These are phyloP conservation scores for Hystrix brachyura DNA, from an alignment of 2,113 vertebrate species.

Conservation along the genomic window DNA sequence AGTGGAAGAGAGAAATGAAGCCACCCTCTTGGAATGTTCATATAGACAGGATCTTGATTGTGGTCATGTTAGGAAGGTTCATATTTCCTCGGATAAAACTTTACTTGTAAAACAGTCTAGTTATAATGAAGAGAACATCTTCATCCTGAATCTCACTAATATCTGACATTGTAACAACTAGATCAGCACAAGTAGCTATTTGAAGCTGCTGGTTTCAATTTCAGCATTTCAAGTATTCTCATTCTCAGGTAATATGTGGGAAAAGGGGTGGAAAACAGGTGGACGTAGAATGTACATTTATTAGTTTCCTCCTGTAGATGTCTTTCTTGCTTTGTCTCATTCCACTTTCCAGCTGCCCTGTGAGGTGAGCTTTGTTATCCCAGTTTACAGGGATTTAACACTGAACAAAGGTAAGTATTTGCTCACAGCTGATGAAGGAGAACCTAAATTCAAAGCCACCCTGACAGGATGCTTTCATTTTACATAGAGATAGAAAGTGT, in stretches of 20 bases:
- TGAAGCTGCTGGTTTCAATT: neutral
- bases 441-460: neutral
- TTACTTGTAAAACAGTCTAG: neutral
- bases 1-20: neutral
- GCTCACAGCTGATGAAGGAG: neutral
- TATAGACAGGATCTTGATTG: neutral
- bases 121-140: neutral
- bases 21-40: neutral
- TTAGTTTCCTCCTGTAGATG: neutral
- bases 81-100: neutral
- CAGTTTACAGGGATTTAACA: slow-evolving; percentile 58
- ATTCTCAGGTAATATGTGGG: neutral
- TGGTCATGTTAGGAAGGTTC: neutral
- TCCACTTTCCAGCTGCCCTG: neutral
- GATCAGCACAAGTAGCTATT: neutral
- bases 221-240: neutral
- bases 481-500: neutral
- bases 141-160: neutral
- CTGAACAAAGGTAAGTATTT: slow-evolving; percentile 39
- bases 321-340: slow-evolving; percentile 41
- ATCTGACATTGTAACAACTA: neutral
- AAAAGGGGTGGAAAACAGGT: neutral
- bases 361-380: slow-evolving; percentile 46
- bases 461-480: neutral
- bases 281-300: neutral